Evolutionary conservation across 1,140 invertebrate species (phyloP), one percentile per base, ranked within the genome.

Genomic region (Ganaspis sp.): DNA sequence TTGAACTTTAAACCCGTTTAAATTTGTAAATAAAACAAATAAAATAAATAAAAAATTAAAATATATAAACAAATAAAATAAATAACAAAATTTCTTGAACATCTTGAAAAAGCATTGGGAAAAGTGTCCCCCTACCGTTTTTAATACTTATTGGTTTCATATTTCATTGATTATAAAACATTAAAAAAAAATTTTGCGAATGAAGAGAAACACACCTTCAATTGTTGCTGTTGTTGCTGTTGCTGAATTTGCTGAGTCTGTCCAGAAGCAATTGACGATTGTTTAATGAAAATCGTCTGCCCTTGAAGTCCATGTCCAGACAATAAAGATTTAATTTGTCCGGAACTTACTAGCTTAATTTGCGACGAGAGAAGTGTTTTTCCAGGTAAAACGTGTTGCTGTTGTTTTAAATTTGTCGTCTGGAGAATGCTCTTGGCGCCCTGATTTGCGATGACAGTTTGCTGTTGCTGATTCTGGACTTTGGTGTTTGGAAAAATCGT

Each of bases 241-340:
- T 80, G 79, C n/a, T 88, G 88, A 12, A 86, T 77, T 34, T 88
- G 86, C 53, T 88, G 88, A 34, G 87, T 53, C 40, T 90, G 90
- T 11, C 83, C 83, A 8, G 81, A 69, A 6, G 88, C 85, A n/a
- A 88, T 82, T 12, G 88, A 87, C 1, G 89, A 88, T 69, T 91
- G 90, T 75, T 91, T 91, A 29, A 91, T 91, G 40, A 91, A 91
- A 83, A 91, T 91, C 0, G 90, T 90, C 53, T 90, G 90, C 6
- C 89, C 90, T 15, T 89, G 90, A 12, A 91, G 82, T 9, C 90
- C 89, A n/a, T 91, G 89, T 6, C 90, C 85, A 0, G 90, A 90
- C 0, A 91, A 76, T 4, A 91, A 79, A 0, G 90, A 91, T 53
- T 91, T 91, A 69, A 91, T 91, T 73, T 91, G 90, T 29, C 88